These are phyloP conservation scores for Brachionus rotundiformis DNA, from an alignment of 1,140 invertebrate species.

Conservation along the genomic window DNA sequence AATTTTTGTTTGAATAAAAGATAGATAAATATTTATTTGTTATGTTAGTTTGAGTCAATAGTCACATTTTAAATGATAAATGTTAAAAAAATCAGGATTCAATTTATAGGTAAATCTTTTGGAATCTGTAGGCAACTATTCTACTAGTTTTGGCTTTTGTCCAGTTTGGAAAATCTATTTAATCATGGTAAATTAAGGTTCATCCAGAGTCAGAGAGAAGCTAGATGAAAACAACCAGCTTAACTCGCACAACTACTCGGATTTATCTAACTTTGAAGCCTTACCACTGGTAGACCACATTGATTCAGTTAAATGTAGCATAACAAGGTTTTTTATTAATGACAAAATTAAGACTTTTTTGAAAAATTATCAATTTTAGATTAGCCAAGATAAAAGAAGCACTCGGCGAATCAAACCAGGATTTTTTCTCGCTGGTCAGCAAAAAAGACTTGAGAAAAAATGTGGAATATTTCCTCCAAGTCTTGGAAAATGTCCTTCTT, in stretches of 20 bases:
- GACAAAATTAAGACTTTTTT: background rate
- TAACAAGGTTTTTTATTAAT: background rate
- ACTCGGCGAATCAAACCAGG: background rate
- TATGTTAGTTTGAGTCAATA: conserved; percentile 8
- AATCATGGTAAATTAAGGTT: background rate
- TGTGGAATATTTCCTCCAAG: conserved; percentile 46
- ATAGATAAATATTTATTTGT: background rate
- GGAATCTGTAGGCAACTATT: background rate
- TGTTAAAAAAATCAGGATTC: conserved; percentile 52
- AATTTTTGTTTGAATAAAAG: background rate
- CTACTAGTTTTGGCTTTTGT: background rate
- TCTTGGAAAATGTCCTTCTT: conserved; percentile 43
- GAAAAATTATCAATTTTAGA: conserved; percentile 25
- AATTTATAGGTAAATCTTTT: conserved; percentile 41
- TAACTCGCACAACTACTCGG: conserved; percentile 32
- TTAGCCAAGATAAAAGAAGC: conserved; percentile 40
- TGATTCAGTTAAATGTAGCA: conserved; percentile 50
- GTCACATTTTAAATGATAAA: conserved; percentile 47
- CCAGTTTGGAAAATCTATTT: background rate
- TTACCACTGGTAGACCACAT: conserved; percentile 39
- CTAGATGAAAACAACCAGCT: conserved; percentile 35
- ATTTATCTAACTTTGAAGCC: conserved; percentile 44
- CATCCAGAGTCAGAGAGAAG: background rate
- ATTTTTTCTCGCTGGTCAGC: conserved; percentile 31
- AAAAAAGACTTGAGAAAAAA: conserved; percentile 48